These are phyloP conservation scores for Halcyon badia DNA, from an alignment of 2,797 vertebrate genomes.

Conservation along the genomic window DNA sequence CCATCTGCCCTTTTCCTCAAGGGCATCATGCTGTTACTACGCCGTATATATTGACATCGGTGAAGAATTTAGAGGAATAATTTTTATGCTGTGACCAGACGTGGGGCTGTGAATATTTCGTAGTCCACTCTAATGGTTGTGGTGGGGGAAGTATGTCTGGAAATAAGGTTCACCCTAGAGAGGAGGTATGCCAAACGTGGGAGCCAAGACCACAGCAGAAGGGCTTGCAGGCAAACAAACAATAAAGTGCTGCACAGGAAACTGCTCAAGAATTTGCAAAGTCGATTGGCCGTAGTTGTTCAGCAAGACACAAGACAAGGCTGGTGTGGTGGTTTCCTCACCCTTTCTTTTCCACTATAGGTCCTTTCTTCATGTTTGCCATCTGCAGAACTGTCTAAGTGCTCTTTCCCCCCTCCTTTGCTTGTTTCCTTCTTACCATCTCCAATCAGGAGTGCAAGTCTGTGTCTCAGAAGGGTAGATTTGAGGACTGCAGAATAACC, in stretches of 20 bases:
- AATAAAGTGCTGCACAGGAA: neutral
- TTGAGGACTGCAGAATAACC: neutral
- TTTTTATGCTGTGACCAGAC: neutral
- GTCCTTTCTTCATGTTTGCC: neutral
- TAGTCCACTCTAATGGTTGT: neutral
- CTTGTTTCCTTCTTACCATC: neutral
- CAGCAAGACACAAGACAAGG: neutral
- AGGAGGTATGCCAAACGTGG: neutral
- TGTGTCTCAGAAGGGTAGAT: neutral
- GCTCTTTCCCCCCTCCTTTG: neutral
- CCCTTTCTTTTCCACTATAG: neutral
- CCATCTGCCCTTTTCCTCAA: neutral
- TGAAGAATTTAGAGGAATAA: neutral
- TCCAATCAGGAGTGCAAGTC: neutral
- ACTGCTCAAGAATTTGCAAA: neutral
- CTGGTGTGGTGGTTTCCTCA: neutral
- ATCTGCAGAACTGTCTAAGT: neutral
- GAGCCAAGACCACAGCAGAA: slow-evolving; percentile 7
- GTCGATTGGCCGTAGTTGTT: neutral
- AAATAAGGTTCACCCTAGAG: neutral
- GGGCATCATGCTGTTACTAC: neutral
- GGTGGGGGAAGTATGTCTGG: neutral
- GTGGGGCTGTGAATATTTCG: neutral
- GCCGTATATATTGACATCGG: neutral
- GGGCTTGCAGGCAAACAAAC: neutral